Base-by-base conservation (phyloP, 2,888 invertebrate genomes). In the Taenaris catops region DNA sequence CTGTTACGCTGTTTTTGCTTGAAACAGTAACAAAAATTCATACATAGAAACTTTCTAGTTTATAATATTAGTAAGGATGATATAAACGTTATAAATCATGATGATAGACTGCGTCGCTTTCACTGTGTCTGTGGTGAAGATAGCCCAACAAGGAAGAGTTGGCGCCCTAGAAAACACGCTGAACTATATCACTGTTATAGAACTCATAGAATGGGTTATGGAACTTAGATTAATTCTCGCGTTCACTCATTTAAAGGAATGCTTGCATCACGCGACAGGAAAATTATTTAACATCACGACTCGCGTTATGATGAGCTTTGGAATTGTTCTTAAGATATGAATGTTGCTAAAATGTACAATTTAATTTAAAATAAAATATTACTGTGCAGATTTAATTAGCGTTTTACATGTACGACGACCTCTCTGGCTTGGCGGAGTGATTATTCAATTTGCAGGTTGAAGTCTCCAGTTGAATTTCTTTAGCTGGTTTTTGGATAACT, bases 71-170 rank as follows among this genome's bases (percentile, higher is more conserved):
- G 2, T 14, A 3, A 14, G 14, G 14, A 3, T 14, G 2, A 3
- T 7, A 19, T 19, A 19, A 6, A 31, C 16, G 12, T 32, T 7
- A 33, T 21, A 17, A 38, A 26, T 29, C 26, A 31, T 32, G 34
- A 11, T 19, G 34, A 49, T 25, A 32, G 32, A 18, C 10, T 17
- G 2, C 4, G 6, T 55, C 57, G 63, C 81, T 81, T 81, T 83
- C 80, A 71, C 80, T 52, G 48, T 46, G 38, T 42, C 47, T 70
- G 63, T 59, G 61, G 63, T 51, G 65, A 70, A 70, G 72, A 78
- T 70, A 63, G 57, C 54, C 56, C 41, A 44, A 64, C 53, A 44
- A 74, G 67, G 67, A 69, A 66, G 64, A 69, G 59, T n/a, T 63
- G 58, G 55, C 45, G 66, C 17, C 58, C 66, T 46, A 69, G 59